These are phyloP conservation scores for Dolomedes plantarius DNA, from an alignment of 2,888 invertebrate genomes.

Conservation along the genomic window DNA sequence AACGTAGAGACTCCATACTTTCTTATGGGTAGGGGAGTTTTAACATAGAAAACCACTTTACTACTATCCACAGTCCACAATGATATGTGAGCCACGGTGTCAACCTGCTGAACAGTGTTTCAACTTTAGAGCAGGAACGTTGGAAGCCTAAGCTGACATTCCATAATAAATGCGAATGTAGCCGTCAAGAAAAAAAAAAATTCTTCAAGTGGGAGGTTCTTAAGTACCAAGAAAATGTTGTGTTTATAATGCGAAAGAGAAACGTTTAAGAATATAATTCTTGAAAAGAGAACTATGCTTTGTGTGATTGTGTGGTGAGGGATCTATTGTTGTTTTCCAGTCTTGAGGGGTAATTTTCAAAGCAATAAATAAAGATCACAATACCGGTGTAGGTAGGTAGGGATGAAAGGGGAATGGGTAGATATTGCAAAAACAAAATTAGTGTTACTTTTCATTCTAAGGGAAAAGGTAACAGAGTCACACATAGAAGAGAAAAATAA, in stretches of 20 bases:
- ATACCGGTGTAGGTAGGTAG: neutral
- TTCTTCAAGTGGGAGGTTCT: conserved; percentile 11
- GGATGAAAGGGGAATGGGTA: neutral
- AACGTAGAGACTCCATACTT: neutral
- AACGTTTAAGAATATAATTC: conserved; percentile 55
- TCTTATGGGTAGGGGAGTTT: neutral
- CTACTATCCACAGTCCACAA: neutral
- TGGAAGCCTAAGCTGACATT: conserved; percentile 19
- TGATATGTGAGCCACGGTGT: conserved; percentile 19
- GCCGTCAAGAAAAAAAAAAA: conserved; percentile 4
- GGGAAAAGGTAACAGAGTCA: too few relatives aligned
- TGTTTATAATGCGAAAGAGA: conserved; percentile 45
- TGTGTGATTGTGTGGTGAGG: conserved; percentile 19
- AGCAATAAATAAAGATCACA: conserved; percentile 60
- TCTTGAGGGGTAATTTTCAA: conserved; percentile 41
- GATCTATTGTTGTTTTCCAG: conserved; percentile 43
- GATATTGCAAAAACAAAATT: neutral
- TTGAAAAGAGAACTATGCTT: conserved; percentile 29
- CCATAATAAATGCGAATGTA: conserved; percentile 13
- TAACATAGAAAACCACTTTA: conserved; percentile 28
- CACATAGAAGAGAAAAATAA: too few relatives aligned
- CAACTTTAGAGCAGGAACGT: neutral
- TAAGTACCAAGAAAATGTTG: conserved; percentile 45
- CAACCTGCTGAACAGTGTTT: neutral
- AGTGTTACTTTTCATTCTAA: too few relatives aligned